Evolutionary conservation across 2,797 vertebrate species (phyloP).

Genomic region (Sebastes umbrosus): DNA sequence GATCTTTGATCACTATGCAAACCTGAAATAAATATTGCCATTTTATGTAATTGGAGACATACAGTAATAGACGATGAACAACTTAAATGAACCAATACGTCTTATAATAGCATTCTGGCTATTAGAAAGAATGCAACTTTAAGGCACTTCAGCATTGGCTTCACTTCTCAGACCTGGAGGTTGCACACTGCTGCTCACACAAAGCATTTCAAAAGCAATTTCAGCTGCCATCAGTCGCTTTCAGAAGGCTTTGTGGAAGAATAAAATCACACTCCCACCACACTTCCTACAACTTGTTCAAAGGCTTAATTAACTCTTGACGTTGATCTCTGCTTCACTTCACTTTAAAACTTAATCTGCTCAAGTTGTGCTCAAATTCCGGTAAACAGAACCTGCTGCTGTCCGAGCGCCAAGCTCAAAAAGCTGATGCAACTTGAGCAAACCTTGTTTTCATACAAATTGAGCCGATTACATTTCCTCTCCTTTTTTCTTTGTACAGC

Average conservation of each 20-base stretch:
- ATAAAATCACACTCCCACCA: not conserved
- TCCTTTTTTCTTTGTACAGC: not conserved
- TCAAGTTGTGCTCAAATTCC: not conserved
- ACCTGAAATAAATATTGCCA: not conserved
- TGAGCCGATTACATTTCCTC: not conserved
- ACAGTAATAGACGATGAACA: not conserved
- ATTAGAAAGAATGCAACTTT: no score
- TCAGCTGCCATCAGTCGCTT: not conserved
- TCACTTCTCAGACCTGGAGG: no score
- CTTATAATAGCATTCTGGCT: not conserved
- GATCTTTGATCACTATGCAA: not conserved
- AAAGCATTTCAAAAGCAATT: not conserved
- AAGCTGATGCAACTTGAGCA: not conserved
- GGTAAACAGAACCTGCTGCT: not conserved
- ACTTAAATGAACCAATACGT: not conserved
- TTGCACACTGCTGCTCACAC: not conserved
- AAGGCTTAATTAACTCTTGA: not conserved
- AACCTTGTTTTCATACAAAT: not conserved
- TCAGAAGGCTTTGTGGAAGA: not conserved
- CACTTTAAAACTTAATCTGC: not conserved
- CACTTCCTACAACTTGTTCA: not conserved
- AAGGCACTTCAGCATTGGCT: no score
- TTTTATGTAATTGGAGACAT: no score
- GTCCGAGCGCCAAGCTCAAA: not conserved
- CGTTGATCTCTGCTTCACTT: not conserved